Evolutionary conservation across 2,797 vertebrate species (phyloP), one percentile per base, ranked within the genome.

Genomic region (Melanotaenia maccullochi): DNA sequence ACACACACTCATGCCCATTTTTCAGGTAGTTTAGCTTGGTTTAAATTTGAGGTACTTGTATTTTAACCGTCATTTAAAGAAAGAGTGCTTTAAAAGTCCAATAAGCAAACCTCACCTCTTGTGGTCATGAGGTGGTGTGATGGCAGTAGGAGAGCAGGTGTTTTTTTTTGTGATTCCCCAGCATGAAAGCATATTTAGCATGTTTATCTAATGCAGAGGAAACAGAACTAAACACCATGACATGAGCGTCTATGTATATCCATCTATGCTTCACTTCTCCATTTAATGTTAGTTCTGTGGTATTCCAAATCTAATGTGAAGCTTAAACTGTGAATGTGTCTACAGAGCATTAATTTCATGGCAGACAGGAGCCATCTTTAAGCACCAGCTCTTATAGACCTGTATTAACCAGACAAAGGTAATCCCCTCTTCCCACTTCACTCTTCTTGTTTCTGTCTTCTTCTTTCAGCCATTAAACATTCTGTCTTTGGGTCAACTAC

Each of bases 341-440:
- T 14, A 5, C 4, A 36, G 16, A 72, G 59, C 16, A 22, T 69
- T 66, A 33, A 16, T 12, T 60, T 56, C 42, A 11, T 0, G 22
- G 57, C 67, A 59, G 44, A 47, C 14, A 7, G 4, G 3, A 24
- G 28, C 51, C 35, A 33, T 61, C 65, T 32, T 68, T 59, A 42
- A 61, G 42, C 36, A 61, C 51, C 68, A 58, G 70, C 36, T 65
- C 35, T 47, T 20, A 51, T 35, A 47, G 5, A 67, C 9, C 65
- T 24, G 68, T 22, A 24, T 57, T 14, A 62, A 22, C 52, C 55
- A 60, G 35, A 44, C 1, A 7, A 14, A 42, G 42, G n/a, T 47
- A n/a, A n/a, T 47, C 44, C 18, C 44, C 20, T 47, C 42, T 20
- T 20, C 18, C 42, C 5, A 18, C 16, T 44, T 20, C 18, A 20